phyloP scores from a whole-genome alignment of 2,113 vertebrate genomes.

The Corythornis madagascariensis region DNA sequence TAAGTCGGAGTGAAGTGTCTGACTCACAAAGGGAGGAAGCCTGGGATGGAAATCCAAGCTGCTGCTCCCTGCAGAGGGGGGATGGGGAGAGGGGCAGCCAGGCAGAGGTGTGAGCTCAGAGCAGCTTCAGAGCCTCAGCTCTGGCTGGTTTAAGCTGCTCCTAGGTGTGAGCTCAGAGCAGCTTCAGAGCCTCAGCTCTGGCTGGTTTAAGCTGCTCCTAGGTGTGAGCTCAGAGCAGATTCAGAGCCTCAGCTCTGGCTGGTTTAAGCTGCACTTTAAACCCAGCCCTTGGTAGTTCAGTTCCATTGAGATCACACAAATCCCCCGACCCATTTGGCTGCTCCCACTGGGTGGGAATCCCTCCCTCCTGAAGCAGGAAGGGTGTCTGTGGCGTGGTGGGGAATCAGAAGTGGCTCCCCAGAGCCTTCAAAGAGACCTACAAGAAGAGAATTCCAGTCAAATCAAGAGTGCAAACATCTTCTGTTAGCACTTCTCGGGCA shows the following conservation, averaged over 20 bases:
- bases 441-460: neutral
- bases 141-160: neutral
- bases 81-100: neutral
- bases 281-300: neutral
- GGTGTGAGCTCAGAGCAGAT: neutral
- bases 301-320: neutral
- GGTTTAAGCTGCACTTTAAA: conserved; percentile 4
- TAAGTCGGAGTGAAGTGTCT: neutral
- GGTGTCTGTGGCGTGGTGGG: neutral
- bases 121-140: conserved; percentile 2
- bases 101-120: neutral
- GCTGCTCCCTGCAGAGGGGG: neutral
- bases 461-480: neutral
- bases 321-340: neutral
- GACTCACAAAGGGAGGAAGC: neutral
- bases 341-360: neutral
- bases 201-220: neutral
- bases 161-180: neutral
- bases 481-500: conserved; percentile 7
- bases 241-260: neutral
- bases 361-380: neutral
- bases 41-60: neutral
- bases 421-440: neutral
- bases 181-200: conserved; percentile 13
- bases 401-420: neutral